Evolutionary conservation across 1,140 invertebrate species (phyloP), one percentile per base, ranked within the genome.

Genomic region (Drosophila ercepeae): DNA sequence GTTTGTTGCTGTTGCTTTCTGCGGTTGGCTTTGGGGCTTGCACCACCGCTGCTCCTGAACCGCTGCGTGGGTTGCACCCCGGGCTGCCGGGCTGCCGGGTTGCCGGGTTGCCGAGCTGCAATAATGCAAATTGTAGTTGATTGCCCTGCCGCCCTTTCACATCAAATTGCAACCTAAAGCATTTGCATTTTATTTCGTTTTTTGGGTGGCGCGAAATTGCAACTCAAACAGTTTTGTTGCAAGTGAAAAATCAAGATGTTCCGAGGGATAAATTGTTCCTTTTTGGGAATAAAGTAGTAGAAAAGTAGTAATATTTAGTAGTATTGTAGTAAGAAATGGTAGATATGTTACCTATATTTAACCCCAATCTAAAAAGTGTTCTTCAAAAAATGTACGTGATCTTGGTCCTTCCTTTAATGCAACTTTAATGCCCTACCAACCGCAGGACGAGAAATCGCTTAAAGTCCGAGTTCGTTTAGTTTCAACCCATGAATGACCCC

Each of bases 71-170:
- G 32, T 39, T 51, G 45, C 52, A 52, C 57, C 36, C 36, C 18
- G 54, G 29, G 27, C 53, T 65, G 42, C 14, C 44, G 14, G 64
- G 81, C 75, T 84, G 76, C 81, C 18, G 54, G 29, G 27, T 54
- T 65, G 42, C 36, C 18, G 54, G 29, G 27, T 54, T 65, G 42
- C 14, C 44, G 14, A 69, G 81, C 75, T 84, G 76, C 81, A 86
- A 76, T 84, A 81, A 86, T 86, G 72, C 63, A 84, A 84, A 84
- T 86, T 86, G 81, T 79, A 59, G 81, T 86, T 83, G 77, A 83
- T 83, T 83, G 71, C 79, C 52, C 46, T 48, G 32, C 45, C 32
- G 39, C 34, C 48, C 44, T 25, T 69, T 39, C 36, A 41, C 53
- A 32, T 52, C 51, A 79, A 83, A 75, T 86, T 83, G 52, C 79